These are phyloP conservation scores for Paralinhomoeus sp. DNA, from an alignment of 2,888 invertebrate genomes.

Conservation along the genomic window DNA sequence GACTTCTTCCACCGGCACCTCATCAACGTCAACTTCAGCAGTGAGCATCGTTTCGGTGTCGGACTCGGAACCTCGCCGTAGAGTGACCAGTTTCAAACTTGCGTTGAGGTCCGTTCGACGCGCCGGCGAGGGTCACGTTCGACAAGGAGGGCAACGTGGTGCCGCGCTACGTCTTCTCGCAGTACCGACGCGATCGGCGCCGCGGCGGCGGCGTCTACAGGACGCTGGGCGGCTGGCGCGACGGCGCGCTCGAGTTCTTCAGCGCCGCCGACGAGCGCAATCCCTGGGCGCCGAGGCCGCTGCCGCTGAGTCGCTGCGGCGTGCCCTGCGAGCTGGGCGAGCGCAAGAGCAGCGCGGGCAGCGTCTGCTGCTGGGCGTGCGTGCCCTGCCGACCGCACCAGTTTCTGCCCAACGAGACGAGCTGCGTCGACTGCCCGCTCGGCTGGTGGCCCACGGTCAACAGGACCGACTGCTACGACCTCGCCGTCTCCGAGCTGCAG, in stretches of 20 bases:
- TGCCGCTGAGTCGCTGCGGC: conserved; percentile 26
- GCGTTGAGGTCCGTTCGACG: too few relatives aligned
- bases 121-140: too few relatives aligned
- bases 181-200: too few relatives aligned
- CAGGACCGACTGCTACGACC: conserved; percentile 14
- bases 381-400: conserved; percentile 20
- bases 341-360: conserved; percentile 25
- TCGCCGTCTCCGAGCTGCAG: conserved; percentile 21
- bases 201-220: conserved; percentile 8
- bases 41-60: too few relatives aligned
- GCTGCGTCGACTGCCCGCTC: conserved; percentile 18
- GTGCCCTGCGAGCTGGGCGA: conserved; percentile 28
- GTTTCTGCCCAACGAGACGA: conserved; percentile 17
- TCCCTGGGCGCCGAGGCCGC: too few relatives aligned
- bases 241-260: background rate
- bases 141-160: too few relatives aligned
- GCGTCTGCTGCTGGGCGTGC: conserved; percentile 27
- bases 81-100: too few relatives aligned
- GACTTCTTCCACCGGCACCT: conserved; percentile 45
- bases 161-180: too few relatives aligned
- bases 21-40: conserved; percentile 47
- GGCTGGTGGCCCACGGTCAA: conserved; percentile 16
- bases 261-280: background rate
- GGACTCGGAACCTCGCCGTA: too few relatives aligned
- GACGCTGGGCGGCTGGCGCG: conserved; percentile 7